Percentiles rank a stretch among this genome's conserved stretches.
Evolutionary conservation across 2,888 invertebrate species (phyloP).

Genomic region (Lasioglossum oenotherae): DNA sequence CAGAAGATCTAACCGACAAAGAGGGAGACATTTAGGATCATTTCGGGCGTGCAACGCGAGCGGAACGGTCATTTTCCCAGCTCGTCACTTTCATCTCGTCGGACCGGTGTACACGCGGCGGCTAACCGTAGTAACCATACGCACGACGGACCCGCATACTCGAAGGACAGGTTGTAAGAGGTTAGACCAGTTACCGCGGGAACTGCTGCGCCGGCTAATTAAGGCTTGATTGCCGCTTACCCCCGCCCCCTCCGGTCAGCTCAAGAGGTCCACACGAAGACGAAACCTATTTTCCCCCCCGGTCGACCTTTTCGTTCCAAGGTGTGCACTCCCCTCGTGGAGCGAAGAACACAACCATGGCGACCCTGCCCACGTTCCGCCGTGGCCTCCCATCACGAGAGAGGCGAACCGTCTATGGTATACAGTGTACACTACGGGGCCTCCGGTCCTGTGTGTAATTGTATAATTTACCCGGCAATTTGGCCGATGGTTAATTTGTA

Average conservation of each 20-base stretch:
- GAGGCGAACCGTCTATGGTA: conserved; percentile 9
- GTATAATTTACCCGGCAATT: conserved; percentile 77
- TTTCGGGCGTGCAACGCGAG: conserved; percentile 8
- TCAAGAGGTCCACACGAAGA: conserved; percentile 14
- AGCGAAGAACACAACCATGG: not conserved
- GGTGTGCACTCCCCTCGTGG: conserved; percentile 20
- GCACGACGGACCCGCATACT: conserved; percentile 38
- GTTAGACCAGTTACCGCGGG: conserved; percentile 61
- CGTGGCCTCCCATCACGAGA: conserved; percentile 26
- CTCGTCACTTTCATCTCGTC: conserved; percentile 31
- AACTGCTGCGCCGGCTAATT: conserved; percentile 78
- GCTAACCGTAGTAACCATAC: conserved; percentile 23
- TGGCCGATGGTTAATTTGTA: conserved; percentile 75
- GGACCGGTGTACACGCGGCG: not conserved
- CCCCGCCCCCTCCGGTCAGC: conserved; percentile 42
- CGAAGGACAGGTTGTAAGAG: conserved; percentile 46
- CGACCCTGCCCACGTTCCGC: conserved; percentile 7
- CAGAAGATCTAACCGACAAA: not conserved
- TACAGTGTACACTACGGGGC: not conserved
- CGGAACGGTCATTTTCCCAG: conserved; percentile 24
- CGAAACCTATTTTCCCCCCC: conserved; percentile 32
- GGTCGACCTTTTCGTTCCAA: not conserved
- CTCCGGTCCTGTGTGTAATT: conserved; percentile 69
- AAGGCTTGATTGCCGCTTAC: conserved; percentile 78
- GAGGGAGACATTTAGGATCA: not conserved